These are phyloP conservation scores for Scleropages formosus DNA, from an alignment of 2,797 vertebrate species.

Conservation along the genomic window DNA sequence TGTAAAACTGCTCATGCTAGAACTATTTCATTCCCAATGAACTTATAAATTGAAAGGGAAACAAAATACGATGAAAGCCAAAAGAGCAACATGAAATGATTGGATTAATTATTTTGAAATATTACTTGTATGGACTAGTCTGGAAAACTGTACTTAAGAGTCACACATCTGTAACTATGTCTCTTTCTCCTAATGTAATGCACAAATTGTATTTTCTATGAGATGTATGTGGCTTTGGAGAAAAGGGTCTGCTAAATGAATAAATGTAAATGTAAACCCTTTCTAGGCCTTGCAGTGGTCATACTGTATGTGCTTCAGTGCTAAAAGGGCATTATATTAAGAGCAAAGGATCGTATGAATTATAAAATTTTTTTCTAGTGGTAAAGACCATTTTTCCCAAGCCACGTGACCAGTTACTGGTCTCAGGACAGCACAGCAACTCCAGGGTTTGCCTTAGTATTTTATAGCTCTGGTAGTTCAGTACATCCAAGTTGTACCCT, in stretches of 20 bases:
- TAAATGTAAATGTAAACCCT: no score
- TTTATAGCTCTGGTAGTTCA: no score
- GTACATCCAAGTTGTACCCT: no score
- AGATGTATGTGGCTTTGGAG: no score
- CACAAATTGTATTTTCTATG: no score
- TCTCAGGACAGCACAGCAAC: background rate
- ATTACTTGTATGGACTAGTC: slow-evolving; percentile 37
- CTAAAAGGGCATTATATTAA: background rate
- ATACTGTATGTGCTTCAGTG: slow-evolving; percentile 5
- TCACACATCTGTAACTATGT: no score
- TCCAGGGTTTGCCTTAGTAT: no score
- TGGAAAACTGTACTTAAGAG: no score
- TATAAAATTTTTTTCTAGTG: background rate
- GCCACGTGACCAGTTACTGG: background rate
- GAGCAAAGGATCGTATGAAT: slow-evolving; percentile 7
- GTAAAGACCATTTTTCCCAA: background rate
- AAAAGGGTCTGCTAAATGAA: no score
- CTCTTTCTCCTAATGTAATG: no score
- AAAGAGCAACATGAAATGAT: slow-evolving; percentile 8
- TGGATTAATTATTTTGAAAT: slow-evolving; percentile 49
- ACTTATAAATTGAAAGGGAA: background rate
- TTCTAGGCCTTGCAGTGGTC: no score
- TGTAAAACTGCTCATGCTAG: slow-evolving; percentile 1
- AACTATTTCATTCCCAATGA: background rate
- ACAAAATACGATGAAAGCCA: background rate